These are phyloP conservation scores for Corydoras maculifer DNA, from an alignment of 2,113 vertebrate species.

Conservation along the genomic window DNA sequence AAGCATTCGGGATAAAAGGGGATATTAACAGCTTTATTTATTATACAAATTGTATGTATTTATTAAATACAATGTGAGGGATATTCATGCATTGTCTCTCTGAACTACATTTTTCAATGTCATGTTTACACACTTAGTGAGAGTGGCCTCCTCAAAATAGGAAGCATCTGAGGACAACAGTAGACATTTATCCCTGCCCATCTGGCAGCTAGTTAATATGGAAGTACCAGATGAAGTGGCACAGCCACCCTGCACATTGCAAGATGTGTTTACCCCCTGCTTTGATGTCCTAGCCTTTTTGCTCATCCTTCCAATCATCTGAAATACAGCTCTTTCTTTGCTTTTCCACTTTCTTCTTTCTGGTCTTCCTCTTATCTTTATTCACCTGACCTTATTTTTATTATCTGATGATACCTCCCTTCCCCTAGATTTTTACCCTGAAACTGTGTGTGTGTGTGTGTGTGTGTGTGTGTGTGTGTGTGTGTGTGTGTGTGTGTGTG, in stretches of 20 bases:
- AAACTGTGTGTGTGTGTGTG: too few species aligned
- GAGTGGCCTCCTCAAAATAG: conserved; percentile 17
- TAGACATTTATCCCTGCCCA: conserved; percentile 37
- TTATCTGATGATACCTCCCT: background rate
- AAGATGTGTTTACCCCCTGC: conserved; percentile 24
- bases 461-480: too few species aligned
- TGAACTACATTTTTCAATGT: conserved; percentile 20
- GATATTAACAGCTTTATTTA: too few species aligned
- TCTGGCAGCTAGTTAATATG: conserved; percentile 36
- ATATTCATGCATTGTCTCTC: too few species aligned
- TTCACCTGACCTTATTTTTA: conserved; percentile 9
- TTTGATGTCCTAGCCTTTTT: conserved; percentile 6
- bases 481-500: too few species aligned
- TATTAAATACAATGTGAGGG: too few species aligned
- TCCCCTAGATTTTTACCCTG: too few species aligned
- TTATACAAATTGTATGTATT: too few species aligned
- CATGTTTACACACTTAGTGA: too few species aligned
- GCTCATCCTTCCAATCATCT: background rate
- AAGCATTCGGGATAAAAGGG: too few species aligned
- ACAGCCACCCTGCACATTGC: conserved; percentile 22
- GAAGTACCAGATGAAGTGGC: conserved; percentile 36
- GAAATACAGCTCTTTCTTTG: background rate
- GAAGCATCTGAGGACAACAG: conserved; percentile 31
- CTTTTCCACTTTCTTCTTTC: background rate
- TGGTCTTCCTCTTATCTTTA: background rate